Conservation (phyloP, 2,797 vertebrate species). For the Anguilla marmorata region DNA sequence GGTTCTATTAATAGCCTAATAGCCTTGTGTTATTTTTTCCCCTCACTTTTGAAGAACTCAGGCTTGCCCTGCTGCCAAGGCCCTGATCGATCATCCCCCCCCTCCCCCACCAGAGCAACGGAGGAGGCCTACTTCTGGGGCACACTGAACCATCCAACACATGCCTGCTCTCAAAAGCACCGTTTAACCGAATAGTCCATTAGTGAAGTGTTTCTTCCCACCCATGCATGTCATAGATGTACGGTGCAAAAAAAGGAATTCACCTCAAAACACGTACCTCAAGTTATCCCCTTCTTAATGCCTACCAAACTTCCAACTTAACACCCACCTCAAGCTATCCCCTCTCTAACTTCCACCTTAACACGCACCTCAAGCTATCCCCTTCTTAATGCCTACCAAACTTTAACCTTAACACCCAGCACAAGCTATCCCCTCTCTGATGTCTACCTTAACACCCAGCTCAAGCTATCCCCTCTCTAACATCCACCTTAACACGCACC, state of each 20-base stretch:
- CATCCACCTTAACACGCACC: not conserved
- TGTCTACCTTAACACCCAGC: too few species aligned
- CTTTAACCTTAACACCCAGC: too few species aligned
- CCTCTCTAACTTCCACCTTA: too few species aligned
- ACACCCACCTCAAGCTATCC: too few species aligned
- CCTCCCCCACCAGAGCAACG: not conserved
- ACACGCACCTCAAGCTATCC: too few species aligned
- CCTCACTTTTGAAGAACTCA: slow-evolving; percentile 9
- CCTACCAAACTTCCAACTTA: too few species aligned
- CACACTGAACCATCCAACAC: not conserved
- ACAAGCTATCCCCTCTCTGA: too few species aligned
- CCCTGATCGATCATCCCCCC: not conserved
- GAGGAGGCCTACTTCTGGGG: not conserved
- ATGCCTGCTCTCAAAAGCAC: not conserved
- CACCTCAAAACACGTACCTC: not conserved
- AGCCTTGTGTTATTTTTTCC: slow-evolving; percentile 10
- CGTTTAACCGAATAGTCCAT: slow-evolving; percentile 28
- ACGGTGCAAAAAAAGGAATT: not conserved
- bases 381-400: too few species aligned
- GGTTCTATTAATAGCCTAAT: slow-evolving; percentile 18
- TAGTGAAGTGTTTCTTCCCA: slow-evolving; percentile 36
- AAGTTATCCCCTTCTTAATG: not conserved
- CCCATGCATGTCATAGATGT: not conserved
- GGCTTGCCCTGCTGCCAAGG: not conserved
- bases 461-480: too few species aligned